These are phyloP conservation scores for Macroglossus sobrinus DNA, from an alignment of 2,113 vertebrate genomes.

Conservation along the genomic window DNA sequence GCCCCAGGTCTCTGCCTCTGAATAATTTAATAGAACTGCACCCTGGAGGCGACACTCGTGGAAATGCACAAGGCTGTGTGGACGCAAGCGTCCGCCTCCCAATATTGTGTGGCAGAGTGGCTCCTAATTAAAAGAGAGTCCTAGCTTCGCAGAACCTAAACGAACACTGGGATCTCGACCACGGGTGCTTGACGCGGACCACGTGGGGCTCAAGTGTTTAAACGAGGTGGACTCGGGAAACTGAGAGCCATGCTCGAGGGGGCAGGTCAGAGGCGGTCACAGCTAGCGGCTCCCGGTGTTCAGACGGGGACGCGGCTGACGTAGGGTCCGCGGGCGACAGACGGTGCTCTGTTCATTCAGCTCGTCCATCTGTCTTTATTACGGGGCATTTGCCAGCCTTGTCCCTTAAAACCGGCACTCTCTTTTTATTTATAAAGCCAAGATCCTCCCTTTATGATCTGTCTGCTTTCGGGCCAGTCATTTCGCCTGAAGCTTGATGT, in stretches of 20 bases:
- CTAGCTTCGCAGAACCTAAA: background rate
- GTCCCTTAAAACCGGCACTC: background rate
- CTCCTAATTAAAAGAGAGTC: conserved; percentile 27
- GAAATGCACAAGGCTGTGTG: conserved; percentile 35
- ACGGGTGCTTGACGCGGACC: background rate
- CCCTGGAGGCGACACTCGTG: conserved; percentile 5
- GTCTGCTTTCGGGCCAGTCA: background rate
- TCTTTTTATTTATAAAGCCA: background rate
- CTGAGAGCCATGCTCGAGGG: background rate
- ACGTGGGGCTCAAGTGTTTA: background rate
- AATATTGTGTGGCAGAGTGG: background rate
- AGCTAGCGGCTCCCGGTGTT: accelerated
- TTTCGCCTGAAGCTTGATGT: background rate
- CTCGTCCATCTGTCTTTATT: background rate
- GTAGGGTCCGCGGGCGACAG: too few species aligned
- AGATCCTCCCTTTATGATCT: background rate
- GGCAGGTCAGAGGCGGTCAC: background rate
- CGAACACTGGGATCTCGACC: background rate
- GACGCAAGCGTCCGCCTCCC: conserved; percentile 31
- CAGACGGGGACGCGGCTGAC: accelerated
- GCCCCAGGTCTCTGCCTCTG: conserved; percentile 2
- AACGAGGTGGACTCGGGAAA: background rate
- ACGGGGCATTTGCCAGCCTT: accelerated
- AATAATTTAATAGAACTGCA: conserved; percentile 29
- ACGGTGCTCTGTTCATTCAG: too few species aligned